phyloP scores from a whole-genome alignment of 2,888 invertebrate genomes.

The Linyphia triangularis region DNA sequence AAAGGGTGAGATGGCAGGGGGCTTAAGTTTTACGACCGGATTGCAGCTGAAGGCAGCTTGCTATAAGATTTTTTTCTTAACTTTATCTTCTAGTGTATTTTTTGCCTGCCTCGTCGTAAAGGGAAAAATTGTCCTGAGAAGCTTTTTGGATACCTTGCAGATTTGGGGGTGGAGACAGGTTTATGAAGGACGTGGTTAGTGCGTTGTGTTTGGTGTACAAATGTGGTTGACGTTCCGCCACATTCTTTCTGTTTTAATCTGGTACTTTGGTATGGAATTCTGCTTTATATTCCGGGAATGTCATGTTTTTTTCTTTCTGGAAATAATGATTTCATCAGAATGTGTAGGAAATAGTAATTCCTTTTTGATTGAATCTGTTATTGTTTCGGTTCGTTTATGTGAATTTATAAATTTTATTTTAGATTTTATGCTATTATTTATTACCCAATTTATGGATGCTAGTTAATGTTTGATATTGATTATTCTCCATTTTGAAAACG shows the following conservation, averaged over 20 bases:
- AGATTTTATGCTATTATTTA: too few species aligned
- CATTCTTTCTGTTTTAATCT: not conserved
- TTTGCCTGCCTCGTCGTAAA: not conserved
- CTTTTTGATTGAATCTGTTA: too few species aligned
- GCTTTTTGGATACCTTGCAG: not conserved
- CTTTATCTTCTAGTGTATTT: not conserved
- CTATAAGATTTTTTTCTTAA: not conserved
- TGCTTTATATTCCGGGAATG: not conserved
- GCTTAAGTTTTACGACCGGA: slow-evolving; percentile 37
- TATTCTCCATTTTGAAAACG: too few species aligned
- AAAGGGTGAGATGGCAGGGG: not conserved
- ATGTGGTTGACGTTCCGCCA: not conserved
- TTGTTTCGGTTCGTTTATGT: too few species aligned
- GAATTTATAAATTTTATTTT: too few species aligned
- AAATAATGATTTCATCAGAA: too few species aligned
- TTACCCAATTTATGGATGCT: too few species aligned
- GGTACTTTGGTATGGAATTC: not conserved
- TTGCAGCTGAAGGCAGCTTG: not conserved
- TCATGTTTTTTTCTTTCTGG: too few species aligned
- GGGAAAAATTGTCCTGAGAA: not conserved
- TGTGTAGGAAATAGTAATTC: too few species aligned
- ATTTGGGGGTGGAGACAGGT: slow-evolving; percentile 36
- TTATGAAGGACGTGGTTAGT: slow-evolving; percentile 18
- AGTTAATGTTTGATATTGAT: too few species aligned
- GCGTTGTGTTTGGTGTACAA: slow-evolving; percentile 31